Conservation (phyloP, 2,797 vertebrate genomes). For the Rhinichthys osculus region DNA sequence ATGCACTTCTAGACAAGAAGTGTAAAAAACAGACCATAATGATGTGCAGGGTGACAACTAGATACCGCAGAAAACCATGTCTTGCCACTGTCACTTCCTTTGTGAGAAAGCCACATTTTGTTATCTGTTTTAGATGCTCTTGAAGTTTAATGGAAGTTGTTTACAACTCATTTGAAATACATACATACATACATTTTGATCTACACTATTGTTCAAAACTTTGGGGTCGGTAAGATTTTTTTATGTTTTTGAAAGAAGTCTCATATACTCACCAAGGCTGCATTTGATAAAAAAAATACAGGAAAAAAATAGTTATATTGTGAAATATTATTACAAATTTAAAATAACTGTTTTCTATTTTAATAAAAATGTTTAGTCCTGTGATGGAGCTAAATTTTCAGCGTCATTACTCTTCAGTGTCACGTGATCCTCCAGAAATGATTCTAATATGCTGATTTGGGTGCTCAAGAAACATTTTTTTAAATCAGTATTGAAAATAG, state of each 20-base stretch:
- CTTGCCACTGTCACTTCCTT: conserved; percentile 23
- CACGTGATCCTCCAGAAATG: background rate
- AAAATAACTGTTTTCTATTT: background rate
- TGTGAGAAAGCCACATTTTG: background rate
- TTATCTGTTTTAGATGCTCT: background rate
- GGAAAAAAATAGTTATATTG: background rate
- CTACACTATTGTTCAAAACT: background rate
- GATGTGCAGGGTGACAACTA: background rate
- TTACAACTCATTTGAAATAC: background rate
- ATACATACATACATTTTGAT: background rate
- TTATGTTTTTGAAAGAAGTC: background rate
- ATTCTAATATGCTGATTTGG: background rate
- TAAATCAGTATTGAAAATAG: background rate
- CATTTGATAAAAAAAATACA: background rate
- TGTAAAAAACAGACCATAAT: background rate
- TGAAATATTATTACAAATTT: background rate
- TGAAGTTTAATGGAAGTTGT: background rate
- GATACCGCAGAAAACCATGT: background rate
- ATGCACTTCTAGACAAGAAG: background rate
- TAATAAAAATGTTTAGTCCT: background rate
- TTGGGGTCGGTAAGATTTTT: background rate
- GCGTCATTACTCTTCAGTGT: background rate
- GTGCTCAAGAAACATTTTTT: background rate
- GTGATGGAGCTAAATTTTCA: background rate
- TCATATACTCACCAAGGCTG: background rate